Conservation (phyloP, 2,113 vertebrate species). For the Rhea americana region DNA sequence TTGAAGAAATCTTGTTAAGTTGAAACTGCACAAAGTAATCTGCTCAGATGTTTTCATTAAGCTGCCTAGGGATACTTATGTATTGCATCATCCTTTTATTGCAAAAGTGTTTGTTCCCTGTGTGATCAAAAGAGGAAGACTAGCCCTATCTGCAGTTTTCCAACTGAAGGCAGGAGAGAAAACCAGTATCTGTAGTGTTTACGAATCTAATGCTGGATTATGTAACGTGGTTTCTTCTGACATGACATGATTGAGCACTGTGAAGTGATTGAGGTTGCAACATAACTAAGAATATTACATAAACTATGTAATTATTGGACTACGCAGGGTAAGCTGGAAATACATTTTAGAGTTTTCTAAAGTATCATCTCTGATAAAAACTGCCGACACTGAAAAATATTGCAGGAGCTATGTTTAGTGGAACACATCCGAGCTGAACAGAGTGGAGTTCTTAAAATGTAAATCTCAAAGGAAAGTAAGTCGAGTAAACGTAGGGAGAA, state of each 20-base stretch:
- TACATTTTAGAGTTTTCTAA: not conserved
- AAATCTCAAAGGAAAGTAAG: not conserved
- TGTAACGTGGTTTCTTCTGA: constrained; percentile 26
- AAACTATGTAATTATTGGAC: not conserved
- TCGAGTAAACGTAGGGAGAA: not conserved
- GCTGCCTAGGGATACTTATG: constrained; percentile 21
- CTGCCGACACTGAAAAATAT: not conserved
- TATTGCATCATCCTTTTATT: constrained; percentile 57
- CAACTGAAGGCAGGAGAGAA: not conserved
- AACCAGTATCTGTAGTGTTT: not conserved
- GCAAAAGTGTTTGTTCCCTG: constrained; percentile 16
- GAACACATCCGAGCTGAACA: not conserved
- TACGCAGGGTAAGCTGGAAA: not conserved
- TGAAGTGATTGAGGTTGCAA: not conserved
- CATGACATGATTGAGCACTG: not conserved
- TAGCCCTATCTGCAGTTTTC: not conserved
- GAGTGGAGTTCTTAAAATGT: not conserved
- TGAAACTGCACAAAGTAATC: constrained; percentile 50
- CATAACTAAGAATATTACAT: not conserved
- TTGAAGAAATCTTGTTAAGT: constrained; percentile 39
- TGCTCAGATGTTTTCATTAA: constrained; percentile 38
- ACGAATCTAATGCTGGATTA: not conserved
- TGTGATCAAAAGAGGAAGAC: not conserved
- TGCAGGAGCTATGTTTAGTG: not conserved
- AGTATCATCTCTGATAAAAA: not conserved